A percentile compares a stretch with the other conserved stretches of the same genome.
Evolutionary conservation across 2,113 vertebrate species (phyloP).

Genomic region (Noctilio leporinus): DNA sequence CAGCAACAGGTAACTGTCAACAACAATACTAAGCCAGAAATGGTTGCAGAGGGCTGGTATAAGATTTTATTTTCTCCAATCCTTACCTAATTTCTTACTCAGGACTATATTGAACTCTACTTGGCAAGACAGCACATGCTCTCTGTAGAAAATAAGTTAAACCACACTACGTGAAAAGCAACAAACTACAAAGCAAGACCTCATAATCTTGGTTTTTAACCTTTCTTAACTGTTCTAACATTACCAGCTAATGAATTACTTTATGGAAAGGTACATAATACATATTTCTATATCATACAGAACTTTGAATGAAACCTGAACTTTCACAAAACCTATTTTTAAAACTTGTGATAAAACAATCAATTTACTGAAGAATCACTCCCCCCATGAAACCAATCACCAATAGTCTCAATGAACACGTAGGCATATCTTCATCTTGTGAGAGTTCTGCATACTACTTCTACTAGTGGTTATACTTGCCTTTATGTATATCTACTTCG

Average conservation of each 20-base stretch:
- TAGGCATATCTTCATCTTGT: background rate
- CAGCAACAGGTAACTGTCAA: background rate
- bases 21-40: background rate
- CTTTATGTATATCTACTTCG: background rate
- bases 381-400: background rate
- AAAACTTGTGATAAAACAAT: background rate
- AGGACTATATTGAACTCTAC: background rate
- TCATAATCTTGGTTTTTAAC: background rate
- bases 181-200: background rate
- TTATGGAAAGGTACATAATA: background rate
- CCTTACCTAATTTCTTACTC: background rate
- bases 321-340: slow-evolving; percentile 2
- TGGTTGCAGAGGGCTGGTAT: background rate
- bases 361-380: background rate
- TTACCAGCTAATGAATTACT: background rate
- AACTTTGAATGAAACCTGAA: slow-evolving; percentile 31
- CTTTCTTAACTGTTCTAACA: background rate
- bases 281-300: background rate
- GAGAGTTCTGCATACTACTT: background rate
- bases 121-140: background rate
- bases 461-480: background rate
- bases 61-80: background rate
- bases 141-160: background rate
- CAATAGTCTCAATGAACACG: background rate
- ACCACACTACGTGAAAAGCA: background rate